Base-by-base conservation (phyloP, 2,113 vertebrate species). In the Montifringilla adamsi region DNA sequence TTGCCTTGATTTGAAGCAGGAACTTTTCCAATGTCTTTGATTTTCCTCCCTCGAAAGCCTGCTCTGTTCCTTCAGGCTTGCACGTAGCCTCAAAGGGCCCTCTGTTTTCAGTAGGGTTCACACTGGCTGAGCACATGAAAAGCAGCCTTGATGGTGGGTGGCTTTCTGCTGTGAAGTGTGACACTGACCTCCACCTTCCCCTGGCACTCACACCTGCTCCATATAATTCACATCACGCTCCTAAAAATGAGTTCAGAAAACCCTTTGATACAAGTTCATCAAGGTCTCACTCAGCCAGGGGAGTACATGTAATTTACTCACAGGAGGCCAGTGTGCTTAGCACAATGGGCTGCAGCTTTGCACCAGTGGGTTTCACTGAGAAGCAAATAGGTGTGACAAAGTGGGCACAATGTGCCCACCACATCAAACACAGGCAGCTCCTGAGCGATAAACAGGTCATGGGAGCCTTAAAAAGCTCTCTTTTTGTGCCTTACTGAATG, bases 231-330 rank as follows among this genome's bases (percentile, higher is more conserved):
- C 83, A 87, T 87, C 70, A 60, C 1, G 39, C 75, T 89, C 74
- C 81, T 86, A 37, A 89, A 70, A 97, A 75, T 0, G 13, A 80
- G 85, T 39, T 92, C 91, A 88, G 86, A 86, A 91, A 87, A 66
- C 7, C 75, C 94, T 97, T 97, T 96, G 94, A 96, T 94, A 90
- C 63, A 68, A 89, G 92, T 89, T 88, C 87, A 74, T 72, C 22
- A 5, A 84, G 83, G 74, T 88, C 72, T 69, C 69, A 6, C 46
- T 74, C 47, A 79, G 62, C n/a, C 46, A 84, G 62, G 58, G 72
- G 63, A 58, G 53, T 15, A 59, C 44, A 16, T 33, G 46, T 58
- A 6, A 63, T 83, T 77, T 66, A 44, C 66, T 70, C 79, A 67
- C 53, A 37, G 46, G 64, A 39, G 37, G 27, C 46, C 63, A 27